A percentile compares a stretch with the other conserved stretches of the same genome.
Evolutionary conservation across 2,113 vertebrate species (phyloP).

Genomic region (Labeo catla): DNA sequence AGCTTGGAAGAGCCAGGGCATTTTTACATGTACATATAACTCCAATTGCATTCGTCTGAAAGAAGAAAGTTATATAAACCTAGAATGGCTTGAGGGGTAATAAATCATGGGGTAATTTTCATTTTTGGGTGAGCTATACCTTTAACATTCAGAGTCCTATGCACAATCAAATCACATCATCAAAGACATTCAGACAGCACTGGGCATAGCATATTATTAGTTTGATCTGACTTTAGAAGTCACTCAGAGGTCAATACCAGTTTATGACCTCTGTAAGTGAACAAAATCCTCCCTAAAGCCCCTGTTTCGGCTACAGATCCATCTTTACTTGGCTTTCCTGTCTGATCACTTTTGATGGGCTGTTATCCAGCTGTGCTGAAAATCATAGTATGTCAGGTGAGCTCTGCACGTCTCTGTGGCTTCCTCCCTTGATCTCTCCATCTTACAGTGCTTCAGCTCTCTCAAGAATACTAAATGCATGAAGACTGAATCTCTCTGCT

Average conservation of each 20-base stretch:
- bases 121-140: too few species aligned
- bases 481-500: background rate
- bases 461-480: background rate
- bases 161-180: background rate
- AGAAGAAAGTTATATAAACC: too few species aligned
- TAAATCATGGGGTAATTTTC: too few species aligned
- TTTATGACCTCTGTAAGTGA: background rate
- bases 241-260: background rate
- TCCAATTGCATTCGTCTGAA: too few species aligned
- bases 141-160: background rate
- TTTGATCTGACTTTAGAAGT: background rate
- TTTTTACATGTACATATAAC: too few species aligned
- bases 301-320: background rate
- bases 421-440: conserved; percentile 1
- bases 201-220: background rate
- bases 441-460: conserved; percentile 20
- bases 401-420: background rate
- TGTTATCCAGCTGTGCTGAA: conserved; percentile 1
- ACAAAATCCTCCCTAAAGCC: background rate
- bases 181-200: background rate
- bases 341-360: background rate
- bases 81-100: too few species aligned
- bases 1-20: too few species aligned
- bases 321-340: background rate
- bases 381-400: conserved; percentile 37